Base-by-base conservation (phyloP, 1,140 invertebrate species). In the Bombus cullumanus region DNA sequence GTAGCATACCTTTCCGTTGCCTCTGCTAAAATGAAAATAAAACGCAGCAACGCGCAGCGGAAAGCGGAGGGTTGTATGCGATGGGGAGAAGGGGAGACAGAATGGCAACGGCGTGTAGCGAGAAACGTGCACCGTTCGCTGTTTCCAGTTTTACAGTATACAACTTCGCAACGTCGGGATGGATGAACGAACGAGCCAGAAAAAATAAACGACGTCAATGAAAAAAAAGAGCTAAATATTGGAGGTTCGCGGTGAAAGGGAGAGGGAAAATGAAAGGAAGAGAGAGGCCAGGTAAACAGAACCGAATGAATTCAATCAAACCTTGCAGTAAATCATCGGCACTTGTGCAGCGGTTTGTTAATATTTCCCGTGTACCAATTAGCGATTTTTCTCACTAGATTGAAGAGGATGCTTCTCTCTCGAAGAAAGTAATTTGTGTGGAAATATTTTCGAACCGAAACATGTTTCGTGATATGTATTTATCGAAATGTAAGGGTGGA, bases 241-340 rank as follows among this genome's bases (percentile, higher is more conserved):
- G 89, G 71, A 80, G 80, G 83, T 37, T 59, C 62, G 47, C 68
- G 79, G 80, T 82, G 69, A 85, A 34, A 62, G 28, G 47, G 39
- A 76, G 41, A 71, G 34, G 83, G 87, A 84, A 59, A n/a, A 39
- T 37, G 41, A 34, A 66, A 12, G 53, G 22, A 39, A 76, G 53
- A 68, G 78, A 62, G 66, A 83, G 88, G 22, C 3, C 83, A 86
- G 79, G 87, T 90, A 93, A 90, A 92, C 91, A 92, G 80, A 91
- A 88, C 85, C 81, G 85, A 90, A 93, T 92, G 90, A 93, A 94
- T 94, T 94, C 92, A 93, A 94, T 94, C 92, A 93, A 92, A 93
- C 92, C 91, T 91, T 88, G 92, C 92, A 92, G 92, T 94, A 93
- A 94, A 94, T 94, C 92, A 92, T 93, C 91, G 92, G 75, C 84